Conservation (phyloP, 2,888 invertebrate species). For the Ctena decussata region DNA sequence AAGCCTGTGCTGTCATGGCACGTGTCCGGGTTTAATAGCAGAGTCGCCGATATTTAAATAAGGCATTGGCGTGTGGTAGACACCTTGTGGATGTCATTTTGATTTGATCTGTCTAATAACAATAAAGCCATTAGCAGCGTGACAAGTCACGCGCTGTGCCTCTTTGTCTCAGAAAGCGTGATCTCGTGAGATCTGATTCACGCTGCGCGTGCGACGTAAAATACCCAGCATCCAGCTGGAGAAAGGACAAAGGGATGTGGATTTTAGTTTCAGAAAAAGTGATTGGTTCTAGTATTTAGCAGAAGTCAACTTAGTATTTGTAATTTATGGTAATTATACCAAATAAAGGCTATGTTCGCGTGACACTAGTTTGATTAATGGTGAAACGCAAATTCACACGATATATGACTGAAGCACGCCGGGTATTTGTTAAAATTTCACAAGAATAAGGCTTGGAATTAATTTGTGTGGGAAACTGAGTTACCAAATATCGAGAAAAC, state of each 20-base stretch:
- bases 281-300: not conserved
- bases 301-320: not conserved
- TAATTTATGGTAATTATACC: not conserved
- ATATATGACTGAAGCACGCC: not conserved
- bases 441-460: not conserved
- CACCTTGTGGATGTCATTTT: conserved; percentile 7
- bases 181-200: not conserved
- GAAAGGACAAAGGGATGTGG: not conserved
- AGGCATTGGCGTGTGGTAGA: not conserved
- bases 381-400: not conserved
- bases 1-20: too few species aligned
- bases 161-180: not conserved
- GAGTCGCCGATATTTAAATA: not conserved
- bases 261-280: not conserved
- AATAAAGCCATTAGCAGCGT: not conserved
- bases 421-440: not conserved
- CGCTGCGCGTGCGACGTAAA: not conserved
- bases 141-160: not conserved
- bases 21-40: too few species aligned
- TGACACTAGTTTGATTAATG: not conserved
- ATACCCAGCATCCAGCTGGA: not conserved
- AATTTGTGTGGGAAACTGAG: conserved; percentile 4
- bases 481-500: too few species aligned
- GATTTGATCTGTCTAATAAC: not conserved
- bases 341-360: not conserved